Percentiles rank a stretch among this genome's conserved stretches.
Evolutionary conservation across 1,140 invertebrate species (phyloP).

Genomic region (Contarinia nasturtii): DNA sequence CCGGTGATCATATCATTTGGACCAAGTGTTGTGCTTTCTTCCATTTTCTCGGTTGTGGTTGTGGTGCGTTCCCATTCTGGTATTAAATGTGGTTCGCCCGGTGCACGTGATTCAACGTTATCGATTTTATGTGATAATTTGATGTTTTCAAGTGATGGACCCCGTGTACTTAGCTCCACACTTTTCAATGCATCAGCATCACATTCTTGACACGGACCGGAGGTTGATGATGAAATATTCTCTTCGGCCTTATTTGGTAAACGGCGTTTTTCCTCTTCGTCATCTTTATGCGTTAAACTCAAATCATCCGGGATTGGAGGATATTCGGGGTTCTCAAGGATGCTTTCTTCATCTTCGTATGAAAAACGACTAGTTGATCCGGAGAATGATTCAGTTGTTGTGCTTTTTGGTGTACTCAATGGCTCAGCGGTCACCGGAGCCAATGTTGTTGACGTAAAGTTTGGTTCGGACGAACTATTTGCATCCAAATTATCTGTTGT

Average conservation of each 20-base stretch:
- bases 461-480: neutral
- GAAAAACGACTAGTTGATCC: neutral
- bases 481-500: neutral
- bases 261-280: too few species aligned
- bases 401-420: neutral
- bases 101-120: conserved; percentile 2
- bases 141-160: neutral
- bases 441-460: neutral
- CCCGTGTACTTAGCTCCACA: neutral
- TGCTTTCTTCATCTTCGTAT: neutral
- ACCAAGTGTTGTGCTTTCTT: neutral
- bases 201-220: too few species aligned
- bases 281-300: neutral
- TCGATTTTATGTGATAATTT: neutral
- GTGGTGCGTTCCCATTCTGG: conserved; percentile 10
- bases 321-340: neutral
- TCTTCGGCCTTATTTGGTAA: neutral
- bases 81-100: conserved; percentile 8
- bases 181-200: too few species aligned
- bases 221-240: too few species aligned
- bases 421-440: too few species aligned
- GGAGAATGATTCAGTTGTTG: conserved; percentile 9
- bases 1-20: too few species aligned
- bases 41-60: neutral
- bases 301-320: neutral